These are phyloP conservation scores for Amblyopsis hoosieri DNA, from an alignment of 2,797 vertebrate species.

Conservation along the genomic window DNA sequence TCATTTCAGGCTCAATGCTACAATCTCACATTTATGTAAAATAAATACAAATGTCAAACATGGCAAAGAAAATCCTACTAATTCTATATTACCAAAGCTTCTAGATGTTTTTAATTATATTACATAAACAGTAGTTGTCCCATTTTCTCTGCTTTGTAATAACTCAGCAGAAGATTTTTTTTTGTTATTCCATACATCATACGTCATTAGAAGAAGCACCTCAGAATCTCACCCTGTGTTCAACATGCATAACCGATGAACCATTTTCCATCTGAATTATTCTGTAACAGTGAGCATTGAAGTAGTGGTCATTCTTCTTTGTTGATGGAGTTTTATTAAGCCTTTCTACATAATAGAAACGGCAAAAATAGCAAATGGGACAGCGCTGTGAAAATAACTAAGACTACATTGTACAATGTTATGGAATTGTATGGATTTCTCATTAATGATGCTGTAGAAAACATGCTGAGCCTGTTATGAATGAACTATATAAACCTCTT, in stretches of 20 bases:
- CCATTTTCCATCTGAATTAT: no score
- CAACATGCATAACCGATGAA: neutral
- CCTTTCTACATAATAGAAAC: neutral
- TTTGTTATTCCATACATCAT: no score
- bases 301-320: neutral
- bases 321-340: neutral
- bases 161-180: neutral
- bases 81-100: constrained; percentile 16
- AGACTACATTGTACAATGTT: neutral
- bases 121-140: neutral
- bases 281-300: neutral
- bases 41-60: constrained; percentile 32
- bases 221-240: neutral
- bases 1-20: constrained; percentile 65
- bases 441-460: constrained; percentile 47
- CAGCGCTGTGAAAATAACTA: neutral
- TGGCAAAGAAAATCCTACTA: constrained; percentile 13
- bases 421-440: constrained; percentile 18
- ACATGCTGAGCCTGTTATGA: constrained; percentile 61
- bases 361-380: neutral
- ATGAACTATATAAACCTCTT: constrained; percentile 60
- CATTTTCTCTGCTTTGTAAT: neutral
- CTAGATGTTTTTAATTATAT: constrained; percentile 10
- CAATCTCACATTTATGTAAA: constrained; percentile 49
- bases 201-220: no score